Conservation (phyloP, 1,140 invertebrate species). For the Zelostemma sp. region DNA sequence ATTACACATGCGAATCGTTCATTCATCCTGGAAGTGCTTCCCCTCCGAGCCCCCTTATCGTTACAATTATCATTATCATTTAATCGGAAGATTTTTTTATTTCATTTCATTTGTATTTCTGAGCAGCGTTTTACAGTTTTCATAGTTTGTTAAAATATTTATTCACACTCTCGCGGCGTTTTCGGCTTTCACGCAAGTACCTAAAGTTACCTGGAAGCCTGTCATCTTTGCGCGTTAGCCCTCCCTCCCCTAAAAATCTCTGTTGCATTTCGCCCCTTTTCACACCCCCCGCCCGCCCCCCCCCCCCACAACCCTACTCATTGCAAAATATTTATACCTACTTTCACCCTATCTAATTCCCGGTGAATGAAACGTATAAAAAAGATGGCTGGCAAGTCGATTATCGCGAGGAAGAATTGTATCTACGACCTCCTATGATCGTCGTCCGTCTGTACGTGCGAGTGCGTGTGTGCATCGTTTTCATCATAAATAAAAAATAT, state of each 20-base stretch:
- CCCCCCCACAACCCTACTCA: constrained; percentile 55
- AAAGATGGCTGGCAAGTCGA: constrained; percentile 69
- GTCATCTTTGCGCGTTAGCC: constrained; percentile 63
- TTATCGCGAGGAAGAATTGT: constrained; percentile 65
- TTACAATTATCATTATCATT: constrained; percentile 43
- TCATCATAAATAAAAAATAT: constrained; percentile 25
- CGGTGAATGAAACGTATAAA: constrained; percentile 68
- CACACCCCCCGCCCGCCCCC: constrained; percentile 18
- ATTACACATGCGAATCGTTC: constrained; percentile 8
- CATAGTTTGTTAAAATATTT: constrained; percentile 66
- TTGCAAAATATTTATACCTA: constrained; percentile 69
- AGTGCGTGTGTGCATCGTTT: constrained; percentile 47
- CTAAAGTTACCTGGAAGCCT: constrained; percentile 70
- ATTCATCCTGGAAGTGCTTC: constrained; percentile 11
- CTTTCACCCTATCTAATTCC: constrained; percentile 62
- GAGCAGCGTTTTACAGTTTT: constrained; percentile 65
- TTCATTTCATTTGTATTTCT: constrained; percentile 62
- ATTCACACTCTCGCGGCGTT: constrained; percentile 64
- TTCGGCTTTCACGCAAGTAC: constrained; percentile 55
- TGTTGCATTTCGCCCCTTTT: constrained; percentile 15
- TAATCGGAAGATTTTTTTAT: constrained; percentile 61
- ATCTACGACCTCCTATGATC: constrained; percentile 54
- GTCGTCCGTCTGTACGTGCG: constrained; percentile 48
- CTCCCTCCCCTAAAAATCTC: constrained; percentile 33
- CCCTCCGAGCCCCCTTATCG: constrained; percentile 2